These are phyloP conservation scores for Tenodera sinensis DNA, from an alignment of 2,888 invertebrate genomes.

Conservation along the genomic window DNA sequence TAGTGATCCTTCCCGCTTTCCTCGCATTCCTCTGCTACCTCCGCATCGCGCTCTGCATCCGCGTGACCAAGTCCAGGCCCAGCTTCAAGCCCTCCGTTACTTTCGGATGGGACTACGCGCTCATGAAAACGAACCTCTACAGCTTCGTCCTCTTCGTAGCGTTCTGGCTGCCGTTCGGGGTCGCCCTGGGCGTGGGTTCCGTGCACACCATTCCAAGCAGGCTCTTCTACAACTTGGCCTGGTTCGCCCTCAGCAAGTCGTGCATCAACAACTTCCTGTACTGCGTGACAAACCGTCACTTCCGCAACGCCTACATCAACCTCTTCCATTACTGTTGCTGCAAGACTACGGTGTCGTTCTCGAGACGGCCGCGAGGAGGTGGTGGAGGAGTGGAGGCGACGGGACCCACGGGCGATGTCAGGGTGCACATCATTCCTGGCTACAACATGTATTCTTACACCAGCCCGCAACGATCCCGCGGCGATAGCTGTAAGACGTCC, in stretches of 20 bases:
- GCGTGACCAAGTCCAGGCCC: conserved; percentile 51
- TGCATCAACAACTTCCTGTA: conserved; percentile 64
- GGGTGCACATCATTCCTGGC: conserved; percentile 71
- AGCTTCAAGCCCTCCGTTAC: conserved; percentile 61
- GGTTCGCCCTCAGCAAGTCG: conserved; percentile 67
- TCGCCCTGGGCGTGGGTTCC: conserved; percentile 55
- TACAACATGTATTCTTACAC: conserved; percentile 64
- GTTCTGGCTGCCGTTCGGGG: conserved; percentile 67
- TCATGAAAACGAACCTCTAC: conserved; percentile 60
- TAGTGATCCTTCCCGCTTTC: conserved; percentile 54
- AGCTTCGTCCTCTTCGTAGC: conserved; percentile 60
- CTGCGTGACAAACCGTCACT: conserved; percentile 62
- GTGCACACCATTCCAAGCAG: conserved; percentile 49
- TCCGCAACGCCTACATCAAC: conserved; percentile 66
- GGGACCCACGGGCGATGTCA: conserved; percentile 57
- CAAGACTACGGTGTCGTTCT: conserved; percentile 68
- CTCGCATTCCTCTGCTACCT: conserved; percentile 53
- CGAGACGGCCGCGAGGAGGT: conserved; percentile 53
- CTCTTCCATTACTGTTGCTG: conserved; percentile 78
- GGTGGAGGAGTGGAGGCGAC: conserved; percentile 39
- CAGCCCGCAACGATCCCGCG: conserved; percentile 53
- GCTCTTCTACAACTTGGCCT: conserved; percentile 63
- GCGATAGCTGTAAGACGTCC: conserved; percentile 34
- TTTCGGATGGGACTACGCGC: conserved; percentile 59
- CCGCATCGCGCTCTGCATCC: conserved; percentile 50